phyloP scores from a whole-genome alignment of 2,888 invertebrate species.

The Mermis nigrescens region DNA sequence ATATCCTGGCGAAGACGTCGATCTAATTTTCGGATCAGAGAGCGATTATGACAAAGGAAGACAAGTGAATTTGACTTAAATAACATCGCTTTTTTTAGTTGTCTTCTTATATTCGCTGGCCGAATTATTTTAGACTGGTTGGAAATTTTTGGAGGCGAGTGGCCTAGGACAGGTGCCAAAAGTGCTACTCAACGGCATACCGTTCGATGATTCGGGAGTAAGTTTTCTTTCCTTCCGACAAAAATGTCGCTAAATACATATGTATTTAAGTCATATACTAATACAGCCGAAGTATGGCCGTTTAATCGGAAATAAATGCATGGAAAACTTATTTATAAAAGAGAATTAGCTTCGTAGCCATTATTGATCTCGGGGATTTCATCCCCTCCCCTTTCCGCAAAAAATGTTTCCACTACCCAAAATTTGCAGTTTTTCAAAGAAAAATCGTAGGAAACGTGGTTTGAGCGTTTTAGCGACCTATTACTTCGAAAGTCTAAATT shows the following conservation, averaged over 20 bases:
- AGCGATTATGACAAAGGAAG: slow-evolving; percentile 71
- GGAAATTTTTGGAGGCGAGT: slow-evolving; percentile 31
- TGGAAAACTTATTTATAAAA: no score
- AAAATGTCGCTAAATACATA: neutral
- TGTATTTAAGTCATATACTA: no score
- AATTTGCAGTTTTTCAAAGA: no score
- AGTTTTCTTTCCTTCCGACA: neutral
- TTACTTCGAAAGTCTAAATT: no score
- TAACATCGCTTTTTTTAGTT: neutral
- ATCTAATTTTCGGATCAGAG: slow-evolving; percentile 63
- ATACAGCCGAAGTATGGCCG: no score
- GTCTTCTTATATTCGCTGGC: neutral
- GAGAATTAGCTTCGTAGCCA: no score
- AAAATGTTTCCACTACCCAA: no score
- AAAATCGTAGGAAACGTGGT: no score
- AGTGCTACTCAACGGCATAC: slow-evolving; percentile 77
- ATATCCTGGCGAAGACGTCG: slow-evolving; percentile 44
- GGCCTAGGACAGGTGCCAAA: slow-evolving; percentile 40
- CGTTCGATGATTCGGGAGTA: slow-evolving; percentile 47
- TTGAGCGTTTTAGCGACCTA: no score
- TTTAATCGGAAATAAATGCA: no score
- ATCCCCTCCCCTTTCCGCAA: no score
- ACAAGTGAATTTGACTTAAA: slow-evolving; percentile 27
- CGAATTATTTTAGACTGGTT: slow-evolving; percentile 18
- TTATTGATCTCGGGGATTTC: no score